Conservation (phyloP, 2,888 invertebrate genomes). For the Sphaeridia pumilis region DNA sequence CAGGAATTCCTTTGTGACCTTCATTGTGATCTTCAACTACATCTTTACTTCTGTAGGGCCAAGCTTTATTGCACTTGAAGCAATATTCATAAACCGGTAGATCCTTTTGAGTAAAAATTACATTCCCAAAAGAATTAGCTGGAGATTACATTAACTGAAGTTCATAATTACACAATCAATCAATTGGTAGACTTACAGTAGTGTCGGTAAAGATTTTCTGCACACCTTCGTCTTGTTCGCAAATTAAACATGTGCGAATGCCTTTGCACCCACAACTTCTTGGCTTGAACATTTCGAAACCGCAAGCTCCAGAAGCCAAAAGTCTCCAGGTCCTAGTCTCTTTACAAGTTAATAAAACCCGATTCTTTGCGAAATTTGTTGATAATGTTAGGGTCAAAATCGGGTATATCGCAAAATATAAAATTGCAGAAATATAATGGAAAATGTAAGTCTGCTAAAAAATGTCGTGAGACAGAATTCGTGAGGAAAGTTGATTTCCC, state of each 20-base stretch:
- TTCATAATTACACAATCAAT: background rate
- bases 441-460: no score
- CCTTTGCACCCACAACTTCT: slow-evolving; percentile 87
- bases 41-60: slow-evolving; percentile 65
- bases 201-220: slow-evolving; percentile 15
- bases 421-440: no score
- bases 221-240: slow-evolving; percentile 57
- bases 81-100: slow-evolving; percentile 55
- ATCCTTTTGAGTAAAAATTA: background rate
- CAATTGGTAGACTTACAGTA: background rate
- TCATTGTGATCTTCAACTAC: slow-evolving; percentile 55
- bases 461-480: no score
- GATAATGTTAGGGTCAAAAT: no score
- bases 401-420: no score
- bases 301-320: no score
- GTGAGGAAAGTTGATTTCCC: no score
- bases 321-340: no score
- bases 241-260: slow-evolving; percentile 72
- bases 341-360: no score
- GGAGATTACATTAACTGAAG: background rate
- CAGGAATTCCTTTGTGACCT: slow-evolving; percentile 50
- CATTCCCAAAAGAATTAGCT: background rate
- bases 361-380: no score
- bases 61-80: slow-evolving; percentile 59
- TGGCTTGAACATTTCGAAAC: slow-evolving; percentile 52